Percentiles rank a stretch among this genome's conserved stretches.
These are phyloP conservation scores for Geotrupes spiniger DNA, from an alignment of 2,888 invertebrate genomes.

Conservation along the genomic window DNA sequence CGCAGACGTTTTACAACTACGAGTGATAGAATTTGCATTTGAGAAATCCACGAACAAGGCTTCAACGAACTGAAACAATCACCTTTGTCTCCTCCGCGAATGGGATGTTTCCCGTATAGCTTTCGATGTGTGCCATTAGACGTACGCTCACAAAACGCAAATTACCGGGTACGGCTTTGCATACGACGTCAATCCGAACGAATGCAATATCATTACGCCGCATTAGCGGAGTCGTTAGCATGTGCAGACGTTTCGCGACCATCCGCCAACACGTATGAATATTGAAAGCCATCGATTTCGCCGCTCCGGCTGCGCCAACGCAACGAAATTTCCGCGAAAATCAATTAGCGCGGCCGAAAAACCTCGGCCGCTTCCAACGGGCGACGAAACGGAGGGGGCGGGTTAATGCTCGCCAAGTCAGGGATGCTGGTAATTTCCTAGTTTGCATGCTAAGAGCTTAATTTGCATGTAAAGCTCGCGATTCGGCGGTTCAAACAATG, in stretches of 20 bases:
- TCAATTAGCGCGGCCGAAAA: too few relatives aligned
- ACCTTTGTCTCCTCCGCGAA: too few relatives aligned
- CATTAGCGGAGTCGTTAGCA: conserved; percentile 6
- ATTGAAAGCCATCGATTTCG: conserved; percentile 20
- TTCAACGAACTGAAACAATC: too few relatives aligned
- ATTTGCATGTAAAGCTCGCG: conserved; percentile 49
- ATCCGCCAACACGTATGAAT: conserved; percentile 17
- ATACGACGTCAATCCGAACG: not conserved
- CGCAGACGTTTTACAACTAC: too few relatives aligned
- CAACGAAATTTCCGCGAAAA: too few relatives aligned
- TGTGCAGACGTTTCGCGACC: conserved; percentile 21
- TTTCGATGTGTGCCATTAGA: too few relatives aligned
- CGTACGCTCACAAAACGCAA: too few relatives aligned
- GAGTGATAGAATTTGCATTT: too few relatives aligned
- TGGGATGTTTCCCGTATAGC: too few relatives aligned
- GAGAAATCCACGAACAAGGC: too few relatives aligned
- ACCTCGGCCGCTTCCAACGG: conserved; percentile 11
- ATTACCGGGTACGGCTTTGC: not conserved
- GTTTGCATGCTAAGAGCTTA: conserved; percentile 51
- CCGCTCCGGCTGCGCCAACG: too few relatives aligned
- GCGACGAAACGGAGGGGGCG: conserved; percentile 5
- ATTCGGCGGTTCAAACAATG: conserved; percentile 47
- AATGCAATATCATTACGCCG: not conserved
- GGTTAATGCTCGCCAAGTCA: conserved; percentile 3
- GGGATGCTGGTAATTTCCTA: conserved; percentile 47